Percentiles rank a stretch among this genome's conserved stretches.
These are phyloP conservation scores for Crepidodera aurea DNA, from an alignment of 2,888 invertebrate species.

Conservation along the genomic window DNA sequence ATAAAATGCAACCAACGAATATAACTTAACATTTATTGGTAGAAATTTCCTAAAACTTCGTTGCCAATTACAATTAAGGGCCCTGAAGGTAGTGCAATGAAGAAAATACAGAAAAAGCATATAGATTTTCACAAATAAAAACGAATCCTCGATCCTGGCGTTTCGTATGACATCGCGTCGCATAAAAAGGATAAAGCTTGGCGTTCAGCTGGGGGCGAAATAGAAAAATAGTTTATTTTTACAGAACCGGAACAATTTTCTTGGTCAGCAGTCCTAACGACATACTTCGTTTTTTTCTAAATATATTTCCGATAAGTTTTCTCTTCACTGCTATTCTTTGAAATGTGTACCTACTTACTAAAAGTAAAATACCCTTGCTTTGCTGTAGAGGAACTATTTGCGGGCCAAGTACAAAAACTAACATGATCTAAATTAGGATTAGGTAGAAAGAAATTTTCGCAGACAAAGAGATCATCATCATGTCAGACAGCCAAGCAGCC, in stretches of 20 bases:
- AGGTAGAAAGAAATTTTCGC: no score
- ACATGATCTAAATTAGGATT: no score
- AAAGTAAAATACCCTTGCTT: no score
- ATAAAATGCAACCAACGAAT: constrained; percentile 31
- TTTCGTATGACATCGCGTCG: background rate
- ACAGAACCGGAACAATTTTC: constrained; percentile 13
- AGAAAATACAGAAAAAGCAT: constrained; percentile 9
- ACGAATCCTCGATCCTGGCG: background rate
- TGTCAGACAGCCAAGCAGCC: no score
- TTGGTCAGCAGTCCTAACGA: constrained; percentile 12
- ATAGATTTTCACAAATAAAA: constrained; percentile 6
- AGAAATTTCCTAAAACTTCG: constrained; percentile 25
- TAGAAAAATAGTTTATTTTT: constrained; percentile 13
- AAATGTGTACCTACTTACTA: no score
- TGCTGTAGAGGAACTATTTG: no score
- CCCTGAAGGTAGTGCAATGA: background rate
- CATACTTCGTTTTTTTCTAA: constrained; percentile 6
- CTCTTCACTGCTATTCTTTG: background rate
- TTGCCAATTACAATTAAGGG: constrained; percentile 29
- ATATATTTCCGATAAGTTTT: constrained; percentile 1
- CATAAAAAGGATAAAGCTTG: constrained; percentile 5
- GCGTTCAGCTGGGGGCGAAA: background rate
- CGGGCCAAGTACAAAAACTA: no score
- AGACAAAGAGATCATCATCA: no score
- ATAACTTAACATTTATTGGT: constrained; percentile 29